These are phyloP conservation scores for Schizopygopsis pylzovi DNA, from an alignment of 2,797 vertebrate species.

Conservation along the genomic window DNA sequence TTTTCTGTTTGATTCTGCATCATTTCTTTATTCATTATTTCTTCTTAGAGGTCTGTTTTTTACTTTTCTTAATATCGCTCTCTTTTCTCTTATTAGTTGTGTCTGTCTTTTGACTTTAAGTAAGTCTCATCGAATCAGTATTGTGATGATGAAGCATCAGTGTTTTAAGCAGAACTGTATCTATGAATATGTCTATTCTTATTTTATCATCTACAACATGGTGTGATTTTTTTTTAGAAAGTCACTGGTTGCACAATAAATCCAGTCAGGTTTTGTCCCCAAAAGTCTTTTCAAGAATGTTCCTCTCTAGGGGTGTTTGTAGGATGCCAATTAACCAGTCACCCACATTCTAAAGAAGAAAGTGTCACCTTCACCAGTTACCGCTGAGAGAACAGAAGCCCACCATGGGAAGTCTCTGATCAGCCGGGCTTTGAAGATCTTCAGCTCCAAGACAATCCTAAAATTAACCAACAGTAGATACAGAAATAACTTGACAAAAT, in stretches of 20 bases:
- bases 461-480: background rate
- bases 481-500: background rate
- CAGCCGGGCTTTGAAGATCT: conserved; percentile 15
- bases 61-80: background rate
- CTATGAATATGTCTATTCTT: background rate
- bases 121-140: background rate
- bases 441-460: conserved; percentile 2
- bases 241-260: background rate
- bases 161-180: background rate
- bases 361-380: conserved; percentile 4
- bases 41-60: background rate
- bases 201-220: background rate
- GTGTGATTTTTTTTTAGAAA: too few species aligned
- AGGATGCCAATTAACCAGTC: background rate
- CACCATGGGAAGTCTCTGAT: conserved; percentile 19
- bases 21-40: background rate
- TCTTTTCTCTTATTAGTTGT: conserved; percentile 19
- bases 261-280: background rate
- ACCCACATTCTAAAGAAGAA: conserved; percentile 19
- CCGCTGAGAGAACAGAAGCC: conserved; percentile 29
- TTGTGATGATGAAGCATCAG: conserved; percentile 11
- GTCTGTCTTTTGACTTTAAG: conserved; percentile 16
- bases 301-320: background rate
- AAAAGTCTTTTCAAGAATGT: conserved; percentile 16
- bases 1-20: background rate